phyloP scores from a whole-genome alignment of 37 sponge, comb jelly and placozoan genomes.

The Spongia lamella region DNA sequence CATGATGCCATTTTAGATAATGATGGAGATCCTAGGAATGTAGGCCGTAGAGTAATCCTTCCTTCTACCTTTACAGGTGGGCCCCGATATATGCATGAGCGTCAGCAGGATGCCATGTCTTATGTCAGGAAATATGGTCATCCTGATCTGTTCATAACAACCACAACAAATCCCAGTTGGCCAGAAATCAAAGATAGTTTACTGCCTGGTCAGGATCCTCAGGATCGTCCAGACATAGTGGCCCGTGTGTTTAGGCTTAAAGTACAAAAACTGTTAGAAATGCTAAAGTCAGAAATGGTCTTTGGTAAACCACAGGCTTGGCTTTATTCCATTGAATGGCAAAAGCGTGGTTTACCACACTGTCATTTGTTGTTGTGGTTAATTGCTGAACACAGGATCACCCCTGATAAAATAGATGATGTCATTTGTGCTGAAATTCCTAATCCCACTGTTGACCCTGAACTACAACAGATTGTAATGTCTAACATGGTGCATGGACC shows the following conservation, averaged over 20 bases:
- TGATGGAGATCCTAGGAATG: conserved; percentile 46
- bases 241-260: conserved; percentile 54
- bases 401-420: conserved; percentile 25
- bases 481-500: conserved; percentile 39
- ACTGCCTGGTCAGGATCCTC: conserved; percentile 28
- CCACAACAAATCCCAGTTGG: conserved; percentile 63
- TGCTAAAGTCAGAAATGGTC: conserved; percentile 28
- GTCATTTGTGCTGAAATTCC: conserved; percentile 37
- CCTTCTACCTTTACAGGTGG: conserved; percentile 66
- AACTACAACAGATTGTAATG: not conserved
- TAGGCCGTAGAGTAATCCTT: conserved; percentile 53
- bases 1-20: conserved; percentile 16
- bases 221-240: conserved; percentile 55
- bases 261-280: conserved; percentile 35
- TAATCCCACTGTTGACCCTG: conserved; percentile 11
- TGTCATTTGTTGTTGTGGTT: conserved; percentile 42
- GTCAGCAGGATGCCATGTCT: conserved; percentile 66
- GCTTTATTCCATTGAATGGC: conserved; percentile 47
- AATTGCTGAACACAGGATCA: conserved; percentile 12
- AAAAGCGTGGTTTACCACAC: conserved; percentile 61
- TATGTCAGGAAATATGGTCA: conserved; percentile 43
- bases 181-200: conserved; percentile 51
- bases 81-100: conserved; percentile 60
- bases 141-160: conserved; percentile 57
- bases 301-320: conserved; percentile 38